phyloP scores from a whole-genome alignment of 53 echinoderm and acorn worm species.

The Glandiceps talaboti region DNA sequence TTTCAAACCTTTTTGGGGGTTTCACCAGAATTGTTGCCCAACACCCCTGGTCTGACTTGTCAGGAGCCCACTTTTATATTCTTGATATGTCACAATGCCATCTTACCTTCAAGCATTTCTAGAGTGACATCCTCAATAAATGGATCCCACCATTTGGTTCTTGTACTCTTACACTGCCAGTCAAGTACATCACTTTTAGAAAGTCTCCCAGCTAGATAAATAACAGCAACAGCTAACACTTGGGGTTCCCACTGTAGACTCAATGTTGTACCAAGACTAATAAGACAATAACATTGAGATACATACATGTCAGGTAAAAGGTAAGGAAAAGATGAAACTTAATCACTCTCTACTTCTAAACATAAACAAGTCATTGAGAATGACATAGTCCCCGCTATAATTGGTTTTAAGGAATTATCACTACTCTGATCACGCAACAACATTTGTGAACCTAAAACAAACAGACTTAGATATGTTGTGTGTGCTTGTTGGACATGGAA shows the following conservation, averaged over 20 bases:
- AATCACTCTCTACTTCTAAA: too few species aligned
- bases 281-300: neutral
- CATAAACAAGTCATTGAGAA: neutral
- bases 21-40: too few species aligned
- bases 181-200: conserved; percentile 97
- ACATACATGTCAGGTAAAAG: neutral
- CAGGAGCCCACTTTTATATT: too few species aligned
- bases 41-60: too few species aligned
- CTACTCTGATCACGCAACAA: too few species aligned
- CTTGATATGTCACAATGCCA: too few species aligned
- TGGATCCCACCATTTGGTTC: conserved; percentile 97
- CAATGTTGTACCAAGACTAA: conserved; percentile 79
- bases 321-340: too few species aligned
- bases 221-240: conserved; percentile 78
- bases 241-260: conserved; percentile 98
- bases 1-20: too few species aligned
- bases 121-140: conserved; percentile 81
- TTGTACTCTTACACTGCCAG: conserved; percentile 76
- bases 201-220: conserved; percentile 90
- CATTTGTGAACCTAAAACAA: too few species aligned
- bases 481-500: too few species aligned
- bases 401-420: too few species aligned
- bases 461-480: too few species aligned
- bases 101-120: conserved; percentile 96
- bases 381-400: neutral